These are phyloP conservation scores for Vidua chalybeata DNA, from an alignment of 2,113 vertebrate genomes.

Conservation along the genomic window DNA sequence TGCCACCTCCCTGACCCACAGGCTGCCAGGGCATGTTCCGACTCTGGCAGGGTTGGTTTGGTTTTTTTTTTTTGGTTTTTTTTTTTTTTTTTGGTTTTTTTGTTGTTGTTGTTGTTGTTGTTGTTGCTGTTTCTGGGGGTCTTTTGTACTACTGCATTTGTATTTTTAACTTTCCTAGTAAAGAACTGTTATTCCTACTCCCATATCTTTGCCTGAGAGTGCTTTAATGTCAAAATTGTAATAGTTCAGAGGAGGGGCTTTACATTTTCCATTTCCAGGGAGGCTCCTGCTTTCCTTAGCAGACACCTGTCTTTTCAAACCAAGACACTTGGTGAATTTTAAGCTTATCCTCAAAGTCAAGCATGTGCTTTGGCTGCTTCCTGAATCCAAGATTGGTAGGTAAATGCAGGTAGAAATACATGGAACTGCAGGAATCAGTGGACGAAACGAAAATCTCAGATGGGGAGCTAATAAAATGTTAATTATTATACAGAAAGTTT, in stretches of 20 bases:
- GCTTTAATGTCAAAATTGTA: not conserved
- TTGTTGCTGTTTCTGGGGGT: too few species aligned
- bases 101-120: too few species aligned
- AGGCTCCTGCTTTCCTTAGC: not conserved
- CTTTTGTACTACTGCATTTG: too few species aligned
- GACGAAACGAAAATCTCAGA: not conserved
- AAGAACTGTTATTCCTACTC: too few species aligned
- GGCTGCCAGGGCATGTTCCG: too few species aligned
- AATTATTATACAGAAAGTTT: not conserved
- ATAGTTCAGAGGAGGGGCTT: not conserved
- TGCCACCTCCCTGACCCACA: too few species aligned
- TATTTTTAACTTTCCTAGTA: too few species aligned
- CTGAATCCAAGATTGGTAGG: not conserved
- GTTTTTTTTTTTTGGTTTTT: too few species aligned
- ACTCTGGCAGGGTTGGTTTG: too few species aligned
- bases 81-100: too few species aligned
- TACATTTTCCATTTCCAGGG: not conserved
- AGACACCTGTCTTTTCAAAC: not conserved
- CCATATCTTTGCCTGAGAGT: too few species aligned
- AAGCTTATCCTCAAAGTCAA: not conserved
- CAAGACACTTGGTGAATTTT: not conserved
- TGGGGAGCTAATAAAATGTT: not conserved
- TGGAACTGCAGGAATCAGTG: not conserved
- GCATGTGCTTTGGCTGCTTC: not conserved
- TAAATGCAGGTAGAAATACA: not conserved